Evolutionary conservation across 2,888 invertebrate genomes (phyloP).

Genomic region (Brenthis hecate): DNA sequence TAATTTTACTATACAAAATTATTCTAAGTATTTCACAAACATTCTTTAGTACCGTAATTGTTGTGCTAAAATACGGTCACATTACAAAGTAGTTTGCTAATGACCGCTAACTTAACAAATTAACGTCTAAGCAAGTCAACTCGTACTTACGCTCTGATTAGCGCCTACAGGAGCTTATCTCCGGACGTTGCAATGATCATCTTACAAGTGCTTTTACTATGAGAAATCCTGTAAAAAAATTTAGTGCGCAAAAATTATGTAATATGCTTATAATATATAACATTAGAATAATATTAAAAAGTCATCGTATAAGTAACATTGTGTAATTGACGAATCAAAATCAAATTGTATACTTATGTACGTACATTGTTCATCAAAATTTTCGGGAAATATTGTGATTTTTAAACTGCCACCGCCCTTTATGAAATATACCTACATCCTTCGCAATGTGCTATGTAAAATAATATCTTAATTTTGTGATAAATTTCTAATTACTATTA

Average conservation of each 20-base stretch:
- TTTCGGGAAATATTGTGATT: no score
- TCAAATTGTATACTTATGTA: no score
- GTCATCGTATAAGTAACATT: neutral
- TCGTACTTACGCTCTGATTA: constrained; percentile 39
- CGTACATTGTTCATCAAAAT: no score
- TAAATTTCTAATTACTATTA: no score
- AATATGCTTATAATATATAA: neutral
- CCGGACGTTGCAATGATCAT: constrained; percentile 21
- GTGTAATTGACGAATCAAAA: no score
- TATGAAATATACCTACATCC: no score
- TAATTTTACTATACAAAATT: no score
- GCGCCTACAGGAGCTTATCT: constrained; percentile 31
- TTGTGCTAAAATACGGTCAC: constrained; percentile 21
- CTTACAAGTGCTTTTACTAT: constrained; percentile 14
- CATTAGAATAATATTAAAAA: neutral
- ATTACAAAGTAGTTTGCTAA: constrained; percentile 32
- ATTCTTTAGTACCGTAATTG: no score
- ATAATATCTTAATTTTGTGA: no score
- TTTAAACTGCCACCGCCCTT: no score
- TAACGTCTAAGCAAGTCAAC: constrained; percentile 31
- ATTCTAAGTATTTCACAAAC: no score
- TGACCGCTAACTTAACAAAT: constrained; percentile 28
- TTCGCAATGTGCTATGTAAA: no score
- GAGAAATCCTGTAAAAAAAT: constrained; percentile 4
- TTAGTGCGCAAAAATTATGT: neutral